Conservation (phyloP, 2,113 vertebrate genomes). For the Melospiza melodia region DNA sequence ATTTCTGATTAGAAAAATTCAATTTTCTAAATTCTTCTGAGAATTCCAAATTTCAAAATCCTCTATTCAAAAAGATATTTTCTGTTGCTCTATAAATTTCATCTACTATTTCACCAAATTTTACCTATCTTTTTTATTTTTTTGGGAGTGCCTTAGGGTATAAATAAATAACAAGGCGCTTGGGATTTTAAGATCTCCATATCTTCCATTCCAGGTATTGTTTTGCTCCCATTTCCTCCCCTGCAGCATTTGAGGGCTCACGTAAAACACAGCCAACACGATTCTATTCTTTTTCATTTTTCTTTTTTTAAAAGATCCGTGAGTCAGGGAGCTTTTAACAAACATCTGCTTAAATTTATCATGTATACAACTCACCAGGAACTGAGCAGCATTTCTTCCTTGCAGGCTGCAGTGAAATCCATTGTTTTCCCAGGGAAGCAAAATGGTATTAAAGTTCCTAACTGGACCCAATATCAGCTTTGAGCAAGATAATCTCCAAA, state of each 20-base stretch:
- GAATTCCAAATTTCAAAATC: neutral
- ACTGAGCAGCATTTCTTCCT: neutral
- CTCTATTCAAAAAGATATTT: neutral
- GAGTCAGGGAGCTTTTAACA: neutral
- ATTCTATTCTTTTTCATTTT: neutral
- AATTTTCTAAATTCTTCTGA: neutral
- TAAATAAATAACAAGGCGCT: neutral
- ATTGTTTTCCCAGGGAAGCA: neutral
- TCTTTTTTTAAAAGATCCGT: neutral
- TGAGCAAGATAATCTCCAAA: neutral
- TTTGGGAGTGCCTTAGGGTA: neutral
- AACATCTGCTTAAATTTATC: neutral
- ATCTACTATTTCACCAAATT: neutral
- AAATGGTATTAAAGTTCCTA: neutral
- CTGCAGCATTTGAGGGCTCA: neutral
- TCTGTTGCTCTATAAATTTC: neutral
- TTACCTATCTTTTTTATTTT: neutral
- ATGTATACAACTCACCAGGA: neutral
- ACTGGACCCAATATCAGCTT: neutral
- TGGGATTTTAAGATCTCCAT: neutral
- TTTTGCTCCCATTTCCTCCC: neutral
- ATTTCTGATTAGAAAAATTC: neutral
- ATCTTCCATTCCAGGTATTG: neutral
- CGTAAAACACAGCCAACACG: neutral
- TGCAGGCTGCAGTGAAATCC: neutral